These are phyloP conservation scores for Pedetes capensis DNA, from an alignment of 2,113 vertebrate genomes.

Conservation along the genomic window DNA sequence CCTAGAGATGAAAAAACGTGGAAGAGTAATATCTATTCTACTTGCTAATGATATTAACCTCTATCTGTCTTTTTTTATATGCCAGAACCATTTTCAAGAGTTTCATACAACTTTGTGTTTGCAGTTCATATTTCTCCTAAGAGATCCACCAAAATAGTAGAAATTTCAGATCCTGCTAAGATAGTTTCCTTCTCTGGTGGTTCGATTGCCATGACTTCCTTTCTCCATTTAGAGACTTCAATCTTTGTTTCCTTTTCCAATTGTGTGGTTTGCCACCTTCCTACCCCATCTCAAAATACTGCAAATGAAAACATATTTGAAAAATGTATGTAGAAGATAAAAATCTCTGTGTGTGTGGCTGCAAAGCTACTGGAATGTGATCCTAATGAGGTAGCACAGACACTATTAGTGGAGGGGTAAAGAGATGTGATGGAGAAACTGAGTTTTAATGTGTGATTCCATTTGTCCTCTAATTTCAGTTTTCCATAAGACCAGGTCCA, in stretches of 20 bases:
- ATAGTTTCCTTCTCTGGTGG: neutral
- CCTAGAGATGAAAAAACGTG: no score
- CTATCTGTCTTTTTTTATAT: rapidly evolving
- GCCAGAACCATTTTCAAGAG: no score
- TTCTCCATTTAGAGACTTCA: rapidly evolving
- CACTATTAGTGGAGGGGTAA: rapidly evolving
- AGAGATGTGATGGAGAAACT: neutral
- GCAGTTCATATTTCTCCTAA: neutral
- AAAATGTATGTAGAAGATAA: neutral
- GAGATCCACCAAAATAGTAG: neutral
- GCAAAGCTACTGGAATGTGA: neutral
- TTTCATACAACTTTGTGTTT: no score
- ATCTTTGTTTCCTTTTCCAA: no score
- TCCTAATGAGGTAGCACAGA: neutral
- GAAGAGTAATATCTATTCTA: no score
- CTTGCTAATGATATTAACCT: no score
- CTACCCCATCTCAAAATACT: no score
- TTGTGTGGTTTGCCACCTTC: rapidly evolving
- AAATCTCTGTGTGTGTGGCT: neutral
- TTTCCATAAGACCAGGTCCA: no score
- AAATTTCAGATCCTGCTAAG: rapidly evolving
- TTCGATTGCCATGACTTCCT: neutral
- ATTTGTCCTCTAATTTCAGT: no score
- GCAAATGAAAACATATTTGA: neutral
- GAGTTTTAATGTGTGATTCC: neutral